phyloP scores from a whole-genome alignment of 2,797 vertebrate species.

The Acrocephalus scirpaceus region DNA sequence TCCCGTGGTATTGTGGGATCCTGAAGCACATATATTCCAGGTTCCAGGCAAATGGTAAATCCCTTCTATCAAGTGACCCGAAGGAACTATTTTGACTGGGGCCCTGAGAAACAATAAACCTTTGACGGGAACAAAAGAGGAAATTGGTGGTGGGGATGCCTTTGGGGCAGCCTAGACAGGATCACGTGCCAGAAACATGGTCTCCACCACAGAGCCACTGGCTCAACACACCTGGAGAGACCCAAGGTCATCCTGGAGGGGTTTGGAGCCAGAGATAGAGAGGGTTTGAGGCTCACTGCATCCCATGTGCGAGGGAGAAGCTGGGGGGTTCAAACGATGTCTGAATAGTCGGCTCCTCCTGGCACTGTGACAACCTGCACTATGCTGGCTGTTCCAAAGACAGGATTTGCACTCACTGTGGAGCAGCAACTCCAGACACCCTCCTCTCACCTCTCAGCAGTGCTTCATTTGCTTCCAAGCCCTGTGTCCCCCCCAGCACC shows the following conservation, averaged over 20 bases:
- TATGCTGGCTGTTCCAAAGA: not conserved
- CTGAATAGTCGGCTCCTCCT: rapidly evolving
- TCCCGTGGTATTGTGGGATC: not conserved
- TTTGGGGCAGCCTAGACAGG: not conserved
- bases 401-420: not conserved
- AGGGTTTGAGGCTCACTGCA: not conserved
- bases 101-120: not conserved
- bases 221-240: not conserved
- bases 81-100: not conserved
- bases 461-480: rapidly evolving
- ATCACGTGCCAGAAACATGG: not conserved
- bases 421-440: not conserved
- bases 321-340: rapidly evolving
- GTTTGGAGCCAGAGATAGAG: not conserved
- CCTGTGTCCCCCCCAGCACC: rapidly evolving
- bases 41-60: not conserved
- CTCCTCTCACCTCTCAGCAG: not conserved
- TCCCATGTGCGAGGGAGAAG: not conserved
- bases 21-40: not conserved
- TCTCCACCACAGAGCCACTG: not conserved
- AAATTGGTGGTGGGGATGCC: not conserved
- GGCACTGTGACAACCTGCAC: rapidly evolving
- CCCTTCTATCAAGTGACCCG: not conserved
- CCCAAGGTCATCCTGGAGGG: rapidly evolving
- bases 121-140: not conserved